These are phyloP conservation scores for Oconnorella tubifera DNA, from an alignment of 2,888 invertebrate species.

Conservation along the genomic window DNA sequence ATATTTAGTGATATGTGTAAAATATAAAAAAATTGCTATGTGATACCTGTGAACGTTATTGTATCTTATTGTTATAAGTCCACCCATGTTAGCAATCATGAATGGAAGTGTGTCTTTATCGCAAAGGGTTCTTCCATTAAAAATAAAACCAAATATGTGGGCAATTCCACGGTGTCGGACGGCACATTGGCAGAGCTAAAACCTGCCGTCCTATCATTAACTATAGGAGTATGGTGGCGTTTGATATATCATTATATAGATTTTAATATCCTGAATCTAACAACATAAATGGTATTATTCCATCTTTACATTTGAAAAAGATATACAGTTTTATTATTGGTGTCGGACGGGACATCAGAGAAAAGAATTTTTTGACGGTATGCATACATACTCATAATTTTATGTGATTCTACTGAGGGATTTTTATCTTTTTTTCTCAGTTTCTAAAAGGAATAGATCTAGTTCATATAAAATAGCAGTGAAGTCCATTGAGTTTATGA, in stretches of 20 bases:
- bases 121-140: too few species aligned
- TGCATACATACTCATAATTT: background rate
- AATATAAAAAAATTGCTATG: too few species aligned
- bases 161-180: slow-evolving; percentile 2
- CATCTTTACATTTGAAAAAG: background rate
- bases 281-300: background rate
- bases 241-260: background rate
- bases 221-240: background rate
- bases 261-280: background rate
- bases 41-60: too few species aligned
- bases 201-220: background rate
- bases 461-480: too few species aligned
- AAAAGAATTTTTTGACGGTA: background rate
- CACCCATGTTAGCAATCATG: too few species aligned
- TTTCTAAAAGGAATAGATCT: too few species aligned
- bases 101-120: too few species aligned
- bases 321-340: background rate
- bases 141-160: too few species aligned
- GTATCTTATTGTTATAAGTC: too few species aligned
- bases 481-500: too few species aligned
- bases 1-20: too few species aligned
- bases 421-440: too few species aligned
- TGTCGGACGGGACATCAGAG: slow-evolving; percentile 1
- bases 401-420: background rate
- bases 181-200: background rate